These are phyloP conservation scores for Sebastiscus tertius DNA, from an alignment of 2,797 vertebrate species.

Conservation along the genomic window DNA sequence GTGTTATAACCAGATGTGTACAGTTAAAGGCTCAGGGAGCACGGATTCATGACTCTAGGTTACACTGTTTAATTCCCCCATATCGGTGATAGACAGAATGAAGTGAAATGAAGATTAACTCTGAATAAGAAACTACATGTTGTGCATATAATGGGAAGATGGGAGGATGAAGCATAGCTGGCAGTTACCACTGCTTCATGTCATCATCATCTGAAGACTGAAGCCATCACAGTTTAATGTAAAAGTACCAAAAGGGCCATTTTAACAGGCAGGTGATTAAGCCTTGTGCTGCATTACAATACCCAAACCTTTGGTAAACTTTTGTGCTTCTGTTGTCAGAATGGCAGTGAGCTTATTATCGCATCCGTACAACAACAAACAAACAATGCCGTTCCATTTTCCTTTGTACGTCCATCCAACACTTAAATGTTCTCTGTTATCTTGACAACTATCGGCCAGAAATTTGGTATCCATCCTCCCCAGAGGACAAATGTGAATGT, in stretches of 20 bases:
- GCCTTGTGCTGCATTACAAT: neutral
- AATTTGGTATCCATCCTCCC: neutral
- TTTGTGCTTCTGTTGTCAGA: neutral
- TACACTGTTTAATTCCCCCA: conserved; percentile 19
- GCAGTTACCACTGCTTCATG: neutral
- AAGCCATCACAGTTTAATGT: neutral
- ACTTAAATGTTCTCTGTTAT: neutral
- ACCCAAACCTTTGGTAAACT: neutral
- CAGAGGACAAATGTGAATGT: neutral
- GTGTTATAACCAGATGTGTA: conserved; percentile 26
- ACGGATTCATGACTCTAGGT: conserved; percentile 24
- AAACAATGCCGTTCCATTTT: too few relatives aligned
- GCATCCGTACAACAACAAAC: neutral
- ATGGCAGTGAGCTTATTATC: neutral
- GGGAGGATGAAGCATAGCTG: neutral
- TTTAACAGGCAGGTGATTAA: neutral
- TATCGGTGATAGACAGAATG: neutral
- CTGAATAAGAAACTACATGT: neutral
- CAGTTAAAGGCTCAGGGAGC: conserved; percentile 11
- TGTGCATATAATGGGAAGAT: neutral
- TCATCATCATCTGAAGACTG: neutral
- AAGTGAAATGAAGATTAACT: neutral
- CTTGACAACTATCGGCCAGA: neutral
- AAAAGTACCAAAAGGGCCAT: neutral
- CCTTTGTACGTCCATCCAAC: neutral